These are phyloP conservation scores for Oxyura jamaicensis DNA, from an alignment of 2,113 vertebrate species.

Conservation along the genomic window DNA sequence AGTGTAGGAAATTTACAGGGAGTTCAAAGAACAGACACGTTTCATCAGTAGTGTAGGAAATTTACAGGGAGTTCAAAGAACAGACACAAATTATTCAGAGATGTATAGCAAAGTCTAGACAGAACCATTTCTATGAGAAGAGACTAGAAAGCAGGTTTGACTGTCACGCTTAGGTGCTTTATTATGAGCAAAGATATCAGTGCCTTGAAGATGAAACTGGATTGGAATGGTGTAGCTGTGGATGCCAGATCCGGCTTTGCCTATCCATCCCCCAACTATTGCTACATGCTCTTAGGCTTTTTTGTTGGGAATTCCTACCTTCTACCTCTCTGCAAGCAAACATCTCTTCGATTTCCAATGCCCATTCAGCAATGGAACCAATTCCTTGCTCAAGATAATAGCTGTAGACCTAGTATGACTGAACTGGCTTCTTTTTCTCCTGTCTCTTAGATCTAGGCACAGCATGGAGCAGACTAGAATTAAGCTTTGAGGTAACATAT, in stretches of 20 bases:
- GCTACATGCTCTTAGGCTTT: fast-evolving
- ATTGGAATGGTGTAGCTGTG: neutral
- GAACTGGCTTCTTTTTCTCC: neutral
- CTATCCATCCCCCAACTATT: neutral
- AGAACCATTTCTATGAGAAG: neutral
- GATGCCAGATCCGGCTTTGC: neutral
- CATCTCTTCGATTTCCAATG: neutral
- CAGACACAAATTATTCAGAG: neutral
- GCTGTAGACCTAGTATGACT: neutral
- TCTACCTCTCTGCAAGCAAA: neutral
- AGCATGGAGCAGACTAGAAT: neutral
- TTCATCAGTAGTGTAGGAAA: neutral
- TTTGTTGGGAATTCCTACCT: neutral
- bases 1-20: neutral
- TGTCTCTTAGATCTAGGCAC: neutral
- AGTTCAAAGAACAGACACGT: neutral
- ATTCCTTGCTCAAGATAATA: neutral
- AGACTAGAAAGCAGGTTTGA: neutral
- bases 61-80: neutral
- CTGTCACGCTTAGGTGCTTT: neutral
- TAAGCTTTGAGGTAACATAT: neutral
- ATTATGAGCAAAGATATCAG: neutral
- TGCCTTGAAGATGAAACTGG: neutral
- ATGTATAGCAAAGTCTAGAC: neutral
- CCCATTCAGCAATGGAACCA: neutral